phyloP scores from a whole-genome alignment of 37 sponge, comb jelly and placozoan genomes.

The Aplysina aerophoba region DNA sequence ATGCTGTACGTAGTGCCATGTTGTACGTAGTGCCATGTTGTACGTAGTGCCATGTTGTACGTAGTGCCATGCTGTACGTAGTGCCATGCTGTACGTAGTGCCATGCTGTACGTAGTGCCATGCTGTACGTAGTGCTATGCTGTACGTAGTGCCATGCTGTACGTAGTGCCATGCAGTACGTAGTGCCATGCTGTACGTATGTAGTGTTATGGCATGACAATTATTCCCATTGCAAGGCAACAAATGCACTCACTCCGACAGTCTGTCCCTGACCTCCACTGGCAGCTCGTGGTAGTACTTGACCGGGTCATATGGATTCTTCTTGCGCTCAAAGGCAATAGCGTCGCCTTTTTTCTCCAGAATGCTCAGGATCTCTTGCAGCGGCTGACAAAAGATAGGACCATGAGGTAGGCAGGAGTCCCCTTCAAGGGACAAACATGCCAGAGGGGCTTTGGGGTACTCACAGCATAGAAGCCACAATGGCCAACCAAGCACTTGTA shows the following conservation, averaged over 20 bases:
- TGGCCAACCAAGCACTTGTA: constrained; percentile 87
- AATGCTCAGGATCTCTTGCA: constrained; percentile 84
- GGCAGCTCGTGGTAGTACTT: constrained; percentile 89
- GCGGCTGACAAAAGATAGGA: constrained; percentile 43
- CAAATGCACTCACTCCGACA: constrained; percentile 64
- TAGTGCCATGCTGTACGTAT: not conserved
- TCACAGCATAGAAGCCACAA: constrained; percentile 95
- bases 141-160: too few relatives aligned
- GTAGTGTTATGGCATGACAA: not conserved
- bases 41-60: too few relatives aligned
- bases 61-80: too few relatives aligned
- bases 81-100: too few relatives aligned
- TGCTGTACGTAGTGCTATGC: too few relatives aligned
- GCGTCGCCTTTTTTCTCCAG: constrained; percentile 88
- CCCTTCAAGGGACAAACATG: not conserved
- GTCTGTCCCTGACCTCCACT: constrained; percentile 59
- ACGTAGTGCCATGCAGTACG: not conserved
- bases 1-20: too few relatives aligned
- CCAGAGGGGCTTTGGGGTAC: not conserved
- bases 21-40: too few relatives aligned
- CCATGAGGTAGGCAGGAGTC: not conserved
- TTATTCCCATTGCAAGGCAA: not conserved
- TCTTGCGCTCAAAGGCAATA: constrained; percentile 78
- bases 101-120: too few relatives aligned
- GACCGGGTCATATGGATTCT: constrained; percentile 22